Conservation (phyloP, 92 coral and sea anemone species). For the Ricordea florida region DNA sequence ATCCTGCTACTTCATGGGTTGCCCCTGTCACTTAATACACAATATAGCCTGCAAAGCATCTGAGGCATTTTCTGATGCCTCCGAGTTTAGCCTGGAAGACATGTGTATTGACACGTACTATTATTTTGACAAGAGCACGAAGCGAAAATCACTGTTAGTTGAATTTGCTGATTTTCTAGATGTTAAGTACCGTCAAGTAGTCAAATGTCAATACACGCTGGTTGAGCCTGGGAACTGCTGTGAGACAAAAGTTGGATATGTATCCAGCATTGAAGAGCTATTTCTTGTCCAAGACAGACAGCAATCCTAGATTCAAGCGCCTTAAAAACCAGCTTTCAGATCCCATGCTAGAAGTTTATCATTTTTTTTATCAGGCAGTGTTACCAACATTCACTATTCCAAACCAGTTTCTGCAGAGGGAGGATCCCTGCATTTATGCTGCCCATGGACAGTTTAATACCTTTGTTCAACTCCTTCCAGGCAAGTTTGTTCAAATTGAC, state of each 20-base stretch:
- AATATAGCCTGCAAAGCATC: constrained; percentile 60
- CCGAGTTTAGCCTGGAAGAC: constrained; percentile 7
- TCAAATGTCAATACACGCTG: constrained; percentile 34
- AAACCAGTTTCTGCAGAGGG: constrained; percentile 41
- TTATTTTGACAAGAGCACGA: constrained; percentile 39
- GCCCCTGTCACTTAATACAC: constrained; percentile 51
- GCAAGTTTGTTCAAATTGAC: constrained; percentile 30
- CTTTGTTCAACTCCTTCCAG: constrained; percentile 15
- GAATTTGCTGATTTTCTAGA: constrained; percentile 26
- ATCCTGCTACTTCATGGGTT: constrained; percentile 59
- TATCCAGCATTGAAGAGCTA: constrained; percentile 37
- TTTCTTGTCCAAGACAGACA: constrained; percentile 12
- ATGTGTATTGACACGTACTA: constrained; percentile 12
- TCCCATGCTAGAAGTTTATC: constrained; percentile 39
- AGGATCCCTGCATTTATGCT: constrained; percentile 52
- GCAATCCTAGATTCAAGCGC: constrained; percentile 24
- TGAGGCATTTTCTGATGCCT: constrained; percentile 25
- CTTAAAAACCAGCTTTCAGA: constrained; percentile 31
- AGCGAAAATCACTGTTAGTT: background rate
- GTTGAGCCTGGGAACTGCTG: constrained; percentile 31
- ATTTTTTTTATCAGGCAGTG: constrained; percentile 27
- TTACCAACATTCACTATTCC: constrained; percentile 4
- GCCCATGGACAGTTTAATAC: constrained; percentile 21
- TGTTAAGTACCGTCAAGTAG: background rate
- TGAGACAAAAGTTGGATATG: constrained; percentile 24